These are phyloP conservation scores for Iselma pallidipennis DNA, from an alignment of 2,888 invertebrate genomes.

Conservation along the genomic window DNA sequence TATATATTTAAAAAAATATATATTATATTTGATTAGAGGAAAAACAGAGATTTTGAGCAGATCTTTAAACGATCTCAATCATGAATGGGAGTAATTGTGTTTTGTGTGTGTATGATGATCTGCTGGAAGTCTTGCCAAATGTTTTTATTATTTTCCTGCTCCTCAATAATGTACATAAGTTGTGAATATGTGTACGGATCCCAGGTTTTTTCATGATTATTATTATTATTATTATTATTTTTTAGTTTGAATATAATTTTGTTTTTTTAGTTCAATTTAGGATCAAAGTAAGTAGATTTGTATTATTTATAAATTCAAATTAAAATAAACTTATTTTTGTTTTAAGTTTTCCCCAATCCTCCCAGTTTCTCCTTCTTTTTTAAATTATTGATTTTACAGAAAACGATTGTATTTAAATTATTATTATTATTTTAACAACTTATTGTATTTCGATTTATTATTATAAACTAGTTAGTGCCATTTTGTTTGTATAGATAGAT, in stretches of 20 bases:
- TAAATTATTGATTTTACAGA: slow-evolving; percentile 25
- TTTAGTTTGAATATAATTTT: slow-evolving; percentile 15
- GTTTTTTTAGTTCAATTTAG: not conserved
- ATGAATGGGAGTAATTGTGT: slow-evolving; percentile 28
- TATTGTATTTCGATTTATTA: no score
- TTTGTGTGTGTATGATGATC: no score
- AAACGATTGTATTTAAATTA: no score
- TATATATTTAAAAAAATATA: not conserved
- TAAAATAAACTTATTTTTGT: slow-evolving; percentile 30
- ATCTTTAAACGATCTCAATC: slow-evolving; percentile 44
- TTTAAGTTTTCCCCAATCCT: slow-evolving; percentile 5
- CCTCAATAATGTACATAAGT: slow-evolving; percentile 26
- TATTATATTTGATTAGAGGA: slow-evolving; percentile 28
- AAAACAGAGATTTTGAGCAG: slow-evolving; percentile 34
- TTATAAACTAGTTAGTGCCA: slow-evolving; percentile 43
- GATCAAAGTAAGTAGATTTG: slow-evolving; percentile 22
- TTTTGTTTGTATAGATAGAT: slow-evolving; percentile 45
- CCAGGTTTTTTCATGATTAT: slow-evolving; percentile 15
- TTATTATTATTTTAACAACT: slow-evolving; percentile 22
- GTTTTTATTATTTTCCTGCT: slow-evolving; percentile 8
- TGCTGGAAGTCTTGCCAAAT: slow-evolving; percentile 28
- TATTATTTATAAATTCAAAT: slow-evolving; percentile 35
- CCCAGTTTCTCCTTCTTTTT: slow-evolving; percentile 19
- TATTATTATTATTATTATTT: slow-evolving; percentile 17
- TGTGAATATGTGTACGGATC: slow-evolving; percentile 32